phyloP scores from a whole-genome alignment of 2,888 invertebrate species.

The Xestobium rufovillosum region DNA sequence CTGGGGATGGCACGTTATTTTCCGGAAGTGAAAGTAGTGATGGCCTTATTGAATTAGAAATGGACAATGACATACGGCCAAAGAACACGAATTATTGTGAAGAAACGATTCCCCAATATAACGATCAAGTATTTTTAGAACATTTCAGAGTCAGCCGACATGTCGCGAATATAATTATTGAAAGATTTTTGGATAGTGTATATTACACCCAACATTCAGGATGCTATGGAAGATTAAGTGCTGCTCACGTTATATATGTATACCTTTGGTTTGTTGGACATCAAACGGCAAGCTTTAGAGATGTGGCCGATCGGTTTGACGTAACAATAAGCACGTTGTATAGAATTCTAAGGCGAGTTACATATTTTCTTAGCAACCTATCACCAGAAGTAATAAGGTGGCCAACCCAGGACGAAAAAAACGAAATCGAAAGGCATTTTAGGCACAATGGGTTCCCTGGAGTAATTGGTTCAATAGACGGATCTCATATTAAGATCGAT shows the following conservation, averaged over 20 bases:
- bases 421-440: constrained; percentile 13
- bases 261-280: constrained; percentile 15
- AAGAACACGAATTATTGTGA: constrained; percentile 13
- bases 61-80: not conserved
- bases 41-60: too few species aligned
- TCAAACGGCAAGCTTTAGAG: constrained; percentile 15
- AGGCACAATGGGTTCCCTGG: constrained; percentile 16
- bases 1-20: too few species aligned
- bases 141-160: constrained; percentile 9
- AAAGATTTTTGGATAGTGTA: constrained; percentile 2
- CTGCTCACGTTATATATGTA: constrained; percentile 7
- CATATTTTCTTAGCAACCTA: constrained; percentile 14
- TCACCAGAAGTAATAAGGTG: constrained; percentile 13
- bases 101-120: constrained; percentile 8
- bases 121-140: constrained; percentile 7
- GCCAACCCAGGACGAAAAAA: constrained; percentile 17
- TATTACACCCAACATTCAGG: constrained; percentile 13
- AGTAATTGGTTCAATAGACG: constrained; percentile 17
- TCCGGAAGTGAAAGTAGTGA: too few species aligned
- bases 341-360: constrained; percentile 10
- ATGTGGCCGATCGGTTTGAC: constrained; percentile 14
- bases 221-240: constrained; percentile 6
- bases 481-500: constrained; percentile 18
- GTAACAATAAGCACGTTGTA: constrained; percentile 13
- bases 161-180: constrained; percentile 1